Conservation (phyloP, 2,113 vertebrate genomes). For the Cervus canadensis region DNA sequence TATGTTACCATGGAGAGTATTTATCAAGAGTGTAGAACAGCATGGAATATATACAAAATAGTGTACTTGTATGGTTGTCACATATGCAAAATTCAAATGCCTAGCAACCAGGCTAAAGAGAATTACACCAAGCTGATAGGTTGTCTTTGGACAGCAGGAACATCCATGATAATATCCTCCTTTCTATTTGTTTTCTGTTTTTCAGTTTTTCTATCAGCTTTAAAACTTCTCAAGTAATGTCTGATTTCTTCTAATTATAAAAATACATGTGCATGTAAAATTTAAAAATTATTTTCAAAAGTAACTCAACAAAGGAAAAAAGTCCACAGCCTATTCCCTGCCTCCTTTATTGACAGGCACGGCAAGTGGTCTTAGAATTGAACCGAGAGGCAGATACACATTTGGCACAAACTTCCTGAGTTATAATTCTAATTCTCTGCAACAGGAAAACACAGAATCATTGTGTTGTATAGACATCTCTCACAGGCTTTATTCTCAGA, state of each 20-base stretch:
- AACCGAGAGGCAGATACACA: not conserved
- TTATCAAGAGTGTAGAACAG: not conserved
- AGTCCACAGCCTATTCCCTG: not conserved
- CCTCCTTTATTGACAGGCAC: not conserved
- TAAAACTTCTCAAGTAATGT: not conserved
- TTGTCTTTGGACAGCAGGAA: not conserved
- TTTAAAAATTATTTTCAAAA: not conserved
- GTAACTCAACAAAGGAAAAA: not conserved
- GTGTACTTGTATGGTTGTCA: not conserved
- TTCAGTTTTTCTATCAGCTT: not conserved
- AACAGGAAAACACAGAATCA: not conserved
- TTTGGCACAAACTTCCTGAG: not conserved
- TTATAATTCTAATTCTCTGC: not conserved
- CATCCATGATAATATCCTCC: not conserved
- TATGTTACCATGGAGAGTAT: not conserved
- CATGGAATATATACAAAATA: not conserved
- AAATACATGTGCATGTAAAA: not conserved
- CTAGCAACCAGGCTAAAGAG: not conserved
- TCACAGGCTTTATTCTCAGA: not conserved
- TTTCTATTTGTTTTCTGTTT: not conserved
- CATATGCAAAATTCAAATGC: not conserved
- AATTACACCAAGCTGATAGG: not conserved
- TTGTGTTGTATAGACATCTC: not conserved
- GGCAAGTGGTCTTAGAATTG: not conserved
- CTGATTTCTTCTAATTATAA: not conserved